A percentile compares a stretch with the other conserved stretches of the same genome.
Evolutionary conservation across 2,113 vertebrate species (phyloP).

Genomic region (Terrapene triunguis): DNA sequence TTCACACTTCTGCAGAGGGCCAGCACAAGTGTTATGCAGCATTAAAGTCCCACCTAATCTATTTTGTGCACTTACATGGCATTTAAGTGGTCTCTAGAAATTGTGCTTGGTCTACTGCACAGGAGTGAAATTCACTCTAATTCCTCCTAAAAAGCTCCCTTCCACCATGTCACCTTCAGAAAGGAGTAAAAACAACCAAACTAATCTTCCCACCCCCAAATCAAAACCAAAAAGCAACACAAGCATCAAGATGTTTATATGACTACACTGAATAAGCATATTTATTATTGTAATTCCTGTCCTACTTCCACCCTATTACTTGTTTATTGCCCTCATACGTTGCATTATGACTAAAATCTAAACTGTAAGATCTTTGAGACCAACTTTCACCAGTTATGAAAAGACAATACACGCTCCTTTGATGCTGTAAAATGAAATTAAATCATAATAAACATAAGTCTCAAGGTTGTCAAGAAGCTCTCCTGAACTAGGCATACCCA

Average conservation of each 20-base stretch:
- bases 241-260: background rate
- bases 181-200: background rate
- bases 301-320: background rate
- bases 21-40: background rate
- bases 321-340: background rate
- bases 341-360: fast-evolving
- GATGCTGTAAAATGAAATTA: background rate
- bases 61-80: background rate
- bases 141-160: background rate
- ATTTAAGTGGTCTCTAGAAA: background rate
- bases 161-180: background rate
- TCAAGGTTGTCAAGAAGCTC: background rate
- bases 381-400: background rate
- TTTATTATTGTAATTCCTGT: background rate
- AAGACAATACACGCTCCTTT: background rate
- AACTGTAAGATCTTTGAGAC: background rate
- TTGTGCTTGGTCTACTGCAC: background rate
- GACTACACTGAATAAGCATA: background rate
- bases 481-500: background rate
- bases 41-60: background rate
- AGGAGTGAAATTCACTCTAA: background rate
- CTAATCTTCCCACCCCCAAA: background rate
- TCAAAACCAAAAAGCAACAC: background rate
- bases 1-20: background rate
- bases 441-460: background rate